These are phyloP conservation scores for Helicoverpa assulta DNA, from an alignment of 2,888 invertebrate species.

Conservation along the genomic window DNA sequence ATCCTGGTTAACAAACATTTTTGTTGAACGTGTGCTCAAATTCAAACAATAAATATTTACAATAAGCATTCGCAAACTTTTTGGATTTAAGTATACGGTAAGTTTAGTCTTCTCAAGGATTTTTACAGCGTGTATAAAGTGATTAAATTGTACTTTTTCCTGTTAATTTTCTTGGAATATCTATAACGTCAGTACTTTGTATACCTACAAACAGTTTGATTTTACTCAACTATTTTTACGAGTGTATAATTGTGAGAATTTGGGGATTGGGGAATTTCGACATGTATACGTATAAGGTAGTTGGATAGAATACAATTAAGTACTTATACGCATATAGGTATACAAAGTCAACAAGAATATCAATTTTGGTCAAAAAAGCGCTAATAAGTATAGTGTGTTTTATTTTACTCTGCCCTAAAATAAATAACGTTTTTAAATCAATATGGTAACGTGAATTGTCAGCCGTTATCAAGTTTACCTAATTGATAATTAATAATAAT, in stretches of 20 bases:
- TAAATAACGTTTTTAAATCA: background rate
- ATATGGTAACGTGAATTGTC: background rate
- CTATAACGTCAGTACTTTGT: slow-evolving; percentile 1
- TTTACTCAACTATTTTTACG: background rate
- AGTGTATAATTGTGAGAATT: background rate
- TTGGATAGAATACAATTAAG: too few relatives aligned
- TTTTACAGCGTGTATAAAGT: slow-evolving; percentile 7
- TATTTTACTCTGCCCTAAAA: too few relatives aligned
- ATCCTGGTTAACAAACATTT: too few relatives aligned
- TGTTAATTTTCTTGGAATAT: slow-evolving; percentile 48
- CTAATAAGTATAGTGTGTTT: too few relatives aligned
- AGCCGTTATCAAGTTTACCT: slow-evolving; percentile 18
- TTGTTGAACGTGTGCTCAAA: too few relatives aligned
- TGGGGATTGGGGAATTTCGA: too few relatives aligned
- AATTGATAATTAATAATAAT: slow-evolving; percentile 34
- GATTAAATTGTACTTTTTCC: slow-evolving; percentile 29
- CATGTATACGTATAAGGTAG: too few relatives aligned
- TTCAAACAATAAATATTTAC: background rate
- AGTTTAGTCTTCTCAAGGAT: slow-evolving; percentile 19
- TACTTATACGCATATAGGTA: too few relatives aligned
- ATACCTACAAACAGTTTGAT: background rate
- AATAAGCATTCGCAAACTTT: background rate
- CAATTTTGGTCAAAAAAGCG: too few relatives aligned
- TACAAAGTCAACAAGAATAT: too few relatives aligned
- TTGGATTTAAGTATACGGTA: background rate